A percentile compares a stretch with the other conserved stretches of the same genome.
Conservation (phyloP, 2,797 vertebrate species). For the Sphaeramia orbicularis region DNA sequence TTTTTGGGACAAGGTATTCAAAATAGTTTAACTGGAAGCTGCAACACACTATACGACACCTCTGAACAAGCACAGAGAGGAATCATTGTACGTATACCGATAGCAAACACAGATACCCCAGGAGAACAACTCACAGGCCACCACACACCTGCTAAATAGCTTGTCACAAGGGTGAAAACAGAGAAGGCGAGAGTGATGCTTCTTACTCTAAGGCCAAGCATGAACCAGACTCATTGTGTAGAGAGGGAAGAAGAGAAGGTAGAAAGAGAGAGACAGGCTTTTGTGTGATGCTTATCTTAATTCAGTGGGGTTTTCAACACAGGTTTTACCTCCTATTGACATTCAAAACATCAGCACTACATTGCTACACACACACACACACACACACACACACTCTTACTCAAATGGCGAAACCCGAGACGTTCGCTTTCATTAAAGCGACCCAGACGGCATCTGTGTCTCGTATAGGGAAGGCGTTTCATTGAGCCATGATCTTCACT, state of each 20-base stretch:
- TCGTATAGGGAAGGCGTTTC: slow-evolving; percentile 70
- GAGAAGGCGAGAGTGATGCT: slow-evolving; percentile 58
- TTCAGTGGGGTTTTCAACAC: slow-evolving; percentile 82
- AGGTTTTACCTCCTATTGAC: slow-evolving; percentile 83
- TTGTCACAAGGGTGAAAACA: slow-evolving; percentile 63
- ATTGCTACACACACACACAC: slow-evolving; percentile 30
- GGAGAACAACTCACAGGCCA: slow-evolving; percentile 36
- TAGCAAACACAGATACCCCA: slow-evolving; percentile 48
- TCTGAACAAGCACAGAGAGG: slow-evolving; percentile 52
- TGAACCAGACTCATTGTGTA: slow-evolving; percentile 67
- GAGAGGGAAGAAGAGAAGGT: slow-evolving; percentile 59
- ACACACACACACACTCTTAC: slow-evolving; percentile 36
- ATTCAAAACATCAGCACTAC: slow-evolving; percentile 82
- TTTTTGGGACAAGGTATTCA: slow-evolving; percentile 35
- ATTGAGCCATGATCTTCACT: slow-evolving; percentile 70
- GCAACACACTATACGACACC: slow-evolving; percentile 13
- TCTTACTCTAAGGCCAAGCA: slow-evolving; percentile 60
- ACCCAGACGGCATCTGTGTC: slow-evolving; percentile 77
- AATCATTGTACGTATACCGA: slow-evolving; percentile 55
- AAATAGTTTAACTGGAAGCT: slow-evolving; percentile 44
- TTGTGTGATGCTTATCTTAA: slow-evolving; percentile 86
- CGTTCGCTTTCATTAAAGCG: slow-evolving; percentile 81
- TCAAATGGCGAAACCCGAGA: slow-evolving; percentile 80
- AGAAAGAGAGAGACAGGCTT: slow-evolving; percentile 65
- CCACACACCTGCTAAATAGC: slow-evolving; percentile 71